phyloP scores from a whole-genome alignment of 1,140 invertebrate species.

The Scaptodrosophila lebanonensis region DNA sequence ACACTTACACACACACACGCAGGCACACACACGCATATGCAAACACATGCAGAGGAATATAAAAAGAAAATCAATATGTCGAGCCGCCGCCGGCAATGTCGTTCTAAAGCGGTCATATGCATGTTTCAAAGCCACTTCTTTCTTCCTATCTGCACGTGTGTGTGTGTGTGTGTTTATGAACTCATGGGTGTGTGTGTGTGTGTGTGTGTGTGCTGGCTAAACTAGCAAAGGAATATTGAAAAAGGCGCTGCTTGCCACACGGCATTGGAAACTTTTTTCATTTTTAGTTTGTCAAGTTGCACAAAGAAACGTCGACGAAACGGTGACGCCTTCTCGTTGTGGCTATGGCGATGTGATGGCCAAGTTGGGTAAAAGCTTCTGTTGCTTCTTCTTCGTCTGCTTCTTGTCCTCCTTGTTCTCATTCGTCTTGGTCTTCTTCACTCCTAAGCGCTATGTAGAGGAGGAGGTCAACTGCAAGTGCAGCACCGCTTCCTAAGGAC shows the following conservation, averaged over 20 bases:
- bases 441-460: too few species aligned
- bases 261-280: constrained; percentile 65
- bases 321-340: constrained; percentile 1
- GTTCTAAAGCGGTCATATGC: neutral
- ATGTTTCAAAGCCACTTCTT: too few species aligned
- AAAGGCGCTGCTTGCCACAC: constrained; percentile 66
- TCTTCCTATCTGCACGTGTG: too few species aligned
- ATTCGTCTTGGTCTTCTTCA: too few species aligned
- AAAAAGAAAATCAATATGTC: constrained; percentile 69
- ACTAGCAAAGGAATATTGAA: constrained; percentile 55
- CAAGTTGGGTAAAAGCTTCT: constrained; percentile 54
- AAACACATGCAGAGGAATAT: neutral
- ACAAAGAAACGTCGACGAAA: constrained; percentile 56
- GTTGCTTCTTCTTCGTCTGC: too few species aligned
- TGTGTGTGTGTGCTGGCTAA: constrained; percentile 17
- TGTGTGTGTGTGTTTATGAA: too few species aligned
- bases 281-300: constrained; percentile 75
- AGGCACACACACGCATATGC: neutral
- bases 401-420: too few species aligned
- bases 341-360: neutral
- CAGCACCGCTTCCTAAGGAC: constrained; percentile 22
- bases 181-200: constrained; percentile 10
- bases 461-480: neutral
- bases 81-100: constrained; percentile 41
- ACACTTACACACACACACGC: neutral